Evolutionary conservation across 2,113 vertebrate species (phyloP), one percentile per base, ranked within the genome.

Genomic region (Ovis canadensis): DNA sequence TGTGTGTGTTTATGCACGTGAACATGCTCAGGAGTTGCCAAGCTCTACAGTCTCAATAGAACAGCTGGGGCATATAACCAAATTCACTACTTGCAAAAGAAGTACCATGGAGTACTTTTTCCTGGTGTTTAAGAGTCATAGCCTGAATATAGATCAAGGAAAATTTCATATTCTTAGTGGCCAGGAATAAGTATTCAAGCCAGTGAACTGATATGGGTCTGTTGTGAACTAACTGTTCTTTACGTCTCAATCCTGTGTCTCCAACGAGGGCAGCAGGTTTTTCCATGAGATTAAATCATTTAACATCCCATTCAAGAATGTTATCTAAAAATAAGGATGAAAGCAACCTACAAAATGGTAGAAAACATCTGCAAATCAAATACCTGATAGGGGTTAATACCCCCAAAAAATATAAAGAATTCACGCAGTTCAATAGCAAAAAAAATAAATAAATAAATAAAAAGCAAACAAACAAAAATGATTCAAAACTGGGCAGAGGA

Each of bases 1-100:
- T 57, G 50, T 55, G 90, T 67, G 77, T 60, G 25, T 36, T 12
- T 40, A 74, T 0, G 0, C 71, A 25, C 0, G 0, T 1, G 2
- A 21, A 43, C 71, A 13, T 2, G n/a, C 21, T 60, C 40, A 50
- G 10, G 3, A 88, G 11, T 14, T 64, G 12, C 14, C 45, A 85
- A 64, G 40, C 14, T 6, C 16, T 48, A 50, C 17, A 45, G 8
- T 3, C 7, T 12, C 33, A 55, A 33, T 0, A n/a, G 43, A 67
- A 12, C 12, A 64, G 11, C n/a, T 84, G 33, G 45, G 15, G 54
- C 7, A 55, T 27, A 21, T 3, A 45, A 59, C 3, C 25, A 88
- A 67, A 45, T 82, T 57, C 3, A 45, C n/a, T 57, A 8, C 43
- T 3, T 88, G 17, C 19, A 45, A 5, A 57, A 94, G 27, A 84